Evolutionary conservation across 2,888 invertebrate genomes (phyloP).

Genomic region (Lepas anatifera): DNA sequence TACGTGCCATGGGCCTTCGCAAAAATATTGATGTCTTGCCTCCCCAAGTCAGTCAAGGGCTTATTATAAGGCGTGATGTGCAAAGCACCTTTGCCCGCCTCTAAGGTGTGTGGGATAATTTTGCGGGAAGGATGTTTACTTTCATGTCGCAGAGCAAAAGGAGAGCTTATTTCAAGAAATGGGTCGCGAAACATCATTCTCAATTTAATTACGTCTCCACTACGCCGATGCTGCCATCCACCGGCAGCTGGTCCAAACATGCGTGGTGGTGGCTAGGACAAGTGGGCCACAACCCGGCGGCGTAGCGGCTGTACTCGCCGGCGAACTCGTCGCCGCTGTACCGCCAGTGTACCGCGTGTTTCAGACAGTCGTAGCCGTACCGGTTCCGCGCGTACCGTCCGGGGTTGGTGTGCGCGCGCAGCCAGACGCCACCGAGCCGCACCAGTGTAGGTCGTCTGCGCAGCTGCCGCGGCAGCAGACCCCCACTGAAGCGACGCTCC

Average conservation of each 20-base stretch:
- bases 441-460: conserved; percentile 27
- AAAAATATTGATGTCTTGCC: no score
- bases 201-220: no score
- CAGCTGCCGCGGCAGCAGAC: conserved; percentile 21
- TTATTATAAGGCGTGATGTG: no score
- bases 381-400: conserved; percentile 30
- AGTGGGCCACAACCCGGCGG: conserved; percentile 26
- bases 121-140: no score
- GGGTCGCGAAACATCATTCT: no score
- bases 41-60: no score
- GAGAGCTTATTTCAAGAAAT: no score
- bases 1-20: no score
- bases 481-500: background rate
- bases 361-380: conserved; percentile 30
- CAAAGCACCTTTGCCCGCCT: no score
- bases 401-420: conserved; percentile 30
- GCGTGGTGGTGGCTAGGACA: conserved; percentile 29
- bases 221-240: conserved; percentile 27
- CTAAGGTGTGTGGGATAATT: no score
- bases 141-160: no score
- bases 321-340: conserved; percentile 23
- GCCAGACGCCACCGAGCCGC: conserved; percentile 29
- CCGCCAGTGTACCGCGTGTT: conserved; percentile 30
- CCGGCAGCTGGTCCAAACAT: conserved; percentile 30
- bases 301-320: conserved; percentile 28